phyloP scores from a whole-genome alignment of 2,113 vertebrate species.

The Oncorhynchus nerka region DNA sequence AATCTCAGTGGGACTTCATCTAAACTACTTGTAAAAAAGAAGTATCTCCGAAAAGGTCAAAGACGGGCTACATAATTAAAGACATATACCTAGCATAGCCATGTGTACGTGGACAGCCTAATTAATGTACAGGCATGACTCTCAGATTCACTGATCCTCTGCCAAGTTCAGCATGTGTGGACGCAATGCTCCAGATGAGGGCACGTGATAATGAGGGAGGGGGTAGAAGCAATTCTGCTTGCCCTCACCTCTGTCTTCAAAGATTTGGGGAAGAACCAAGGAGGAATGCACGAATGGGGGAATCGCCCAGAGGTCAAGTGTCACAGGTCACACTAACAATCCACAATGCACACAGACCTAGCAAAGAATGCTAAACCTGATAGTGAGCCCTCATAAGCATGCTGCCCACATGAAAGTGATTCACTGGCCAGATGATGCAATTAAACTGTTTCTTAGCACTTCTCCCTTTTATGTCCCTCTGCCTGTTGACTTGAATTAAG shows the following conservation, averaged over 20 bases:
- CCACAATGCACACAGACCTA: constrained; percentile 25
- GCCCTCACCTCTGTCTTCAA: constrained; percentile 37
- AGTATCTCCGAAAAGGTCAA: constrained; percentile 46
- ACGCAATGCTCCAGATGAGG: constrained; percentile 49
- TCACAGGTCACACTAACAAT: constrained; percentile 32
- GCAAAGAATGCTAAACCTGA: constrained; percentile 23
- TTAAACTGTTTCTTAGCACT: constrained; percentile 13
- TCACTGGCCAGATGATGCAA: constrained; percentile 22
- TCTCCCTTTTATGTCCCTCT: constrained; percentile 3
- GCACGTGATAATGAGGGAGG: constrained; percentile 40
- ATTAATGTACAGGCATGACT: constrained; percentile 54
- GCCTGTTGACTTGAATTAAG: constrained; percentile 23
- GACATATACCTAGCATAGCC: constrained; percentile 36
- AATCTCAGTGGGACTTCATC: constrained; percentile 32
- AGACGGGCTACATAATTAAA: constrained; percentile 49
- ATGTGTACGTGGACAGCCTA: constrained; percentile 38
- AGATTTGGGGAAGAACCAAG: constrained; percentile 45
- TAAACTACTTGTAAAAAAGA: constrained; percentile 38
- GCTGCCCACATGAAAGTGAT: constrained; percentile 25
- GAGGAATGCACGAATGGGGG: constrained; percentile 34
- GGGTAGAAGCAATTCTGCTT: constrained; percentile 26
- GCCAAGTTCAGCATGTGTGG: constrained; percentile 52
- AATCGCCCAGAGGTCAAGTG: constrained; percentile 35
- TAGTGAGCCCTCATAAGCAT: constrained; percentile 9
- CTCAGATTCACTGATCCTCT: constrained; percentile 45